These are phyloP conservation scores for Pipa parva DNA, from an alignment of 2,113 vertebrate species.

Conservation along the genomic window DNA sequence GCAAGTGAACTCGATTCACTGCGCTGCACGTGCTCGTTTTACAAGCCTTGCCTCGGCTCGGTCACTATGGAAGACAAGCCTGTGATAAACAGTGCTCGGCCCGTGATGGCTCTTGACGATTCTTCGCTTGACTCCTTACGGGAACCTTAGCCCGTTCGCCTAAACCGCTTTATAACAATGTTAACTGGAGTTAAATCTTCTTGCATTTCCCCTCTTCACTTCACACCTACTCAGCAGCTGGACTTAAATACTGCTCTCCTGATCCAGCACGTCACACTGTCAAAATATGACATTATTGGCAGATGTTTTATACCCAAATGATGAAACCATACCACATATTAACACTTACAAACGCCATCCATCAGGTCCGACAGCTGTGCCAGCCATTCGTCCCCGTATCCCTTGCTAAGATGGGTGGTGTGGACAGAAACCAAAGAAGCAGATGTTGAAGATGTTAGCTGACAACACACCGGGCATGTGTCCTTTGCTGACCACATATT, in stretches of 20 bases:
- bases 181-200: constrained; percentile 32
- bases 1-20: no score
- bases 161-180: constrained; percentile 29
- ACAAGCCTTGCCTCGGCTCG: no score
- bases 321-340: constrained; percentile 16
- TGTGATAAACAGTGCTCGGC: no score
- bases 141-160: constrained; percentile 14
- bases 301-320: constrained; percentile 34
- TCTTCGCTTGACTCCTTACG: neutral
- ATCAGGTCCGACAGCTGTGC: neutral
- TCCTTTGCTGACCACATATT: constrained; percentile 33
- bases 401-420: constrained; percentile 1
- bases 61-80: no score
- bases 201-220: constrained; percentile 30
- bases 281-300: constrained; percentile 33
- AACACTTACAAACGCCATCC: constrained; percentile 20
- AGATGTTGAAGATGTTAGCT: constrained; percentile 31
- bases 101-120: constrained; percentile 18
- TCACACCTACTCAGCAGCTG: constrained; percentile 31
- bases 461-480: neutral
- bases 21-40: no score
- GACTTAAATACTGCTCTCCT: neutral
- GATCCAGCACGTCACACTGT: constrained; percentile 16
- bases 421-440: neutral
- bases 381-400: constrained; percentile 2